Evolutionary conservation across 2,113 vertebrate species (phyloP).

Genomic region (Sceloporus tristichus): DNA sequence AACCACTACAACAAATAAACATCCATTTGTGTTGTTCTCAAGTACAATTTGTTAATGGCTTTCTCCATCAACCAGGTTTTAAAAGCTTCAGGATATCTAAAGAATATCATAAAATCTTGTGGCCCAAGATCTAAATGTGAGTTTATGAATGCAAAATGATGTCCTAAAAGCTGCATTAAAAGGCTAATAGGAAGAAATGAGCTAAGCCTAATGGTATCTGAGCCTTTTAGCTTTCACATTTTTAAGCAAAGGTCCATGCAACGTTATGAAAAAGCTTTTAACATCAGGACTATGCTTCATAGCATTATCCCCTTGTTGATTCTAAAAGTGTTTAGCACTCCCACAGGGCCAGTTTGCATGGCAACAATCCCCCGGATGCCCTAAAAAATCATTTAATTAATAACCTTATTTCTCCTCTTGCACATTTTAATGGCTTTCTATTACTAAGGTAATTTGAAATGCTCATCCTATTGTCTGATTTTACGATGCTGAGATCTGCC

Average conservation of each 20-base stretch:
- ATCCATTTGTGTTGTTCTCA: not conserved
- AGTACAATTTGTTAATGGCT: not conserved
- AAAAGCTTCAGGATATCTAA: not conserved
- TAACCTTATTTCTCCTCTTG: slow-evolving; percentile 12
- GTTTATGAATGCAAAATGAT: not conserved
- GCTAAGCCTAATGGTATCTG: not conserved
- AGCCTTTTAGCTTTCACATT: slow-evolving; percentile 8
- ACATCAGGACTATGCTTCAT: slow-evolving; percentile 11
- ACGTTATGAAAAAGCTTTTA: slow-evolving; percentile 4
- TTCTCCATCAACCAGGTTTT: not conserved
- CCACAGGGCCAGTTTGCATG: not conserved
- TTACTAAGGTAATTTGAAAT: slow-evolving; percentile 15
- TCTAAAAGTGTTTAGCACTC: not conserved
- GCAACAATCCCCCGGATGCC: not conserved
- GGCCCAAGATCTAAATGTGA: not conserved
- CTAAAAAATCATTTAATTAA: slow-evolving; percentile 28
- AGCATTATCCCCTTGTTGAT: not conserved
- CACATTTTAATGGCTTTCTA: not conserved
- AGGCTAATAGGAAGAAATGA: slow-evolving; percentile 14
- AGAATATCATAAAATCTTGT: not conserved
- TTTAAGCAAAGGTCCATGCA: slow-evolving; percentile 24
- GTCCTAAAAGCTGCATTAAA: slow-evolving; percentile 1
- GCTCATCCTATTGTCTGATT: not conserved
- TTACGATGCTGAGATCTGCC: not conserved
- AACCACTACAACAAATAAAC: not conserved